Evolutionary conservation across 2,113 vertebrate genomes (phyloP).

Genomic region (Pogonocichla stellata): DNA sequence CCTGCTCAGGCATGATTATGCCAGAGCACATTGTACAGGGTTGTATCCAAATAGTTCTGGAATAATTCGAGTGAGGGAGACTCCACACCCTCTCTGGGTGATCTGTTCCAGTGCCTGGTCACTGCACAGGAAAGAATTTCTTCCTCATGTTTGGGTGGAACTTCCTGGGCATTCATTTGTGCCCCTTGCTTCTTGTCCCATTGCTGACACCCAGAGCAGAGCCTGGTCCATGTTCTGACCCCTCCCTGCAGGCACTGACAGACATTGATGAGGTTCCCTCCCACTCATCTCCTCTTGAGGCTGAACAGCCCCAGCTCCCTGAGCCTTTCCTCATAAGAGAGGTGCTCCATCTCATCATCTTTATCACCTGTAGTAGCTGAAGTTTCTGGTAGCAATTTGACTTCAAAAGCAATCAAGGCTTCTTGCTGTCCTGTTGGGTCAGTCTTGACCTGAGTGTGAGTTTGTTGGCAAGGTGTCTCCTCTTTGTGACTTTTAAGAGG

Average conservation of each 20-base stretch:
- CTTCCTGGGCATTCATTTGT: too few relatives aligned
- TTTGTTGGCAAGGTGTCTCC: not conserved
- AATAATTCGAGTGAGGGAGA: not conserved
- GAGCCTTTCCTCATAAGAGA: not conserved
- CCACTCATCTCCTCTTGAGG: too few relatives aligned
- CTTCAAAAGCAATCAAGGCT: not conserved
- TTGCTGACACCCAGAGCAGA: too few relatives aligned
- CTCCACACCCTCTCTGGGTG: too few relatives aligned
- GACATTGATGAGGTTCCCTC: too few relatives aligned
- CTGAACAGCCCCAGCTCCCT: too few relatives aligned
- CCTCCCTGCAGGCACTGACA: too few relatives aligned
- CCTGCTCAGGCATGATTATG: not conserved
- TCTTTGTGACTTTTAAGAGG: not conserved
- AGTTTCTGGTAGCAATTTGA: not conserved
- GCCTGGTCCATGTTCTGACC: too few relatives aligned
- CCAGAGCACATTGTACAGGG: not conserved
- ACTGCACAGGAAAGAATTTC: too few relatives aligned
- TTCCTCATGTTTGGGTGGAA: too few relatives aligned
- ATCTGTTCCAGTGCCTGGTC: too few relatives aligned
- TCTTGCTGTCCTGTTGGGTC: not conserved
- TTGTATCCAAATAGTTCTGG: not conserved
- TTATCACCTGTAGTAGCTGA: not conserved
- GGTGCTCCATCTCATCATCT: not conserved
- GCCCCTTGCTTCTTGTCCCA: too few relatives aligned
- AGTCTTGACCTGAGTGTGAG: not conserved